A percentile compares a stretch with the other conserved stretches of the same genome.
These are phyloP conservation scores for Pissodes strobi DNA, from an alignment of 1,140 invertebrate genomes.

Conservation along the genomic window DNA sequence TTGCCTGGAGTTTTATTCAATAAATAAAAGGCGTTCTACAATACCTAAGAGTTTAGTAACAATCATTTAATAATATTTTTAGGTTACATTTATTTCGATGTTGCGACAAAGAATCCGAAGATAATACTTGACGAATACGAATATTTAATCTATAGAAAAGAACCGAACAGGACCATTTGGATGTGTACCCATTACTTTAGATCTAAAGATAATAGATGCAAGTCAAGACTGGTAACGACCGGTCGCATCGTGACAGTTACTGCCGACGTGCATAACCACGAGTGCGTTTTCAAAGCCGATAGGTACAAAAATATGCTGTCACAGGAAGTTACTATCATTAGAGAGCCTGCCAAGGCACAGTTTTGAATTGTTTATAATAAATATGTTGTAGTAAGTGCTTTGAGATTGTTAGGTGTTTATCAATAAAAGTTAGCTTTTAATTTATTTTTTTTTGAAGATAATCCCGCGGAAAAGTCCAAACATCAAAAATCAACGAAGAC, in stretches of 20 bases:
- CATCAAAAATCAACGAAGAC: too few relatives aligned
- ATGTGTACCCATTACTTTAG: conserved; percentile 43
- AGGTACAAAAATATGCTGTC: conserved; percentile 39
- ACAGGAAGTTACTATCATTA: conserved; percentile 38
- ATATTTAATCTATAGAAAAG: conserved; percentile 41
- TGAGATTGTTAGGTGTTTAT: too few relatives aligned
- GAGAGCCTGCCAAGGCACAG: conserved; percentile 7
- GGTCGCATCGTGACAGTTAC: conserved; percentile 39
- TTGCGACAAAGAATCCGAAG: conserved; percentile 46
- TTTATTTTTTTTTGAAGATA: too few relatives aligned
- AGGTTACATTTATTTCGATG: conserved; percentile 45
- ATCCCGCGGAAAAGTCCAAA: too few relatives aligned
- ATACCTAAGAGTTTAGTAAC: conserved; percentile 1
- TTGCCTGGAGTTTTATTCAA: too few relatives aligned
- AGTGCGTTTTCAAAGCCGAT: conserved; percentile 21
- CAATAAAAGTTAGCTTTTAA: too few relatives aligned
- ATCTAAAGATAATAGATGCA: conserved; percentile 43
- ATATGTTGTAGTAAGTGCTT: too few relatives aligned
- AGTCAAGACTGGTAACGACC: conserved; percentile 42
- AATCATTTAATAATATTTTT: conserved; percentile 28
- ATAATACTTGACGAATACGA: conserved; percentile 45
- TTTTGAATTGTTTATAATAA: too few relatives aligned
- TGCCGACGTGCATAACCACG: conserved; percentile 41
- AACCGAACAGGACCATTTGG: conserved; percentile 41
- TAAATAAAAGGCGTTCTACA: neutral